These are phyloP conservation scores for Dorcus hopei DNA, from an alignment of 2,888 invertebrate genomes.

Conservation along the genomic window DNA sequence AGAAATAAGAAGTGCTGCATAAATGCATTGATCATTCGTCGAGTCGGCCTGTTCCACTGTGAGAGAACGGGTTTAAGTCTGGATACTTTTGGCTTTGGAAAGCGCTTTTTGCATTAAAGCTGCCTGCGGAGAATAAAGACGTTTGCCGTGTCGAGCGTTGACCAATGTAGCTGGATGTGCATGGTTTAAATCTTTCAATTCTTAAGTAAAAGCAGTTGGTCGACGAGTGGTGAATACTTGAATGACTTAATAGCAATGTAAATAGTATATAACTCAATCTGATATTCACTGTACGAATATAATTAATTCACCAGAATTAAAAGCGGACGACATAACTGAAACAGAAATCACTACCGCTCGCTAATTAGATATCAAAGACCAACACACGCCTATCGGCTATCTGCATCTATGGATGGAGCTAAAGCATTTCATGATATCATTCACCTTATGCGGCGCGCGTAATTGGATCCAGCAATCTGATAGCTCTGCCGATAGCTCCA, in stretches of 20 bases:
- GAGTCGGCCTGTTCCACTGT: slow-evolving; percentile 33
- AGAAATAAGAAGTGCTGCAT: slow-evolving; percentile 47
- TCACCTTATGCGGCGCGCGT: slow-evolving; percentile 50
- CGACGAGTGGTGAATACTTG: slow-evolving; percentile 27
- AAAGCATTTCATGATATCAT: slow-evolving; percentile 47
- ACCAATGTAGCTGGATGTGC: slow-evolving; percentile 40
- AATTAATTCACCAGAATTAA: background rate
- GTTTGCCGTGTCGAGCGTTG: slow-evolving; percentile 42
- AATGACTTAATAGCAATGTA: slow-evolving; percentile 20
- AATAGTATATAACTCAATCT: background rate
- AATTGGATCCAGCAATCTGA: slow-evolving; percentile 50
- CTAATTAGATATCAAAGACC: slow-evolving; percentile 46
- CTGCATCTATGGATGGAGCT: slow-evolving; percentile 37
- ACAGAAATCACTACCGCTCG: slow-evolving; percentile 19
- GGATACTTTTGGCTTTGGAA: slow-evolving; percentile 41
- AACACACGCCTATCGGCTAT: slow-evolving; percentile 43
- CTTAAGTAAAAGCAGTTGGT: slow-evolving; percentile 36
- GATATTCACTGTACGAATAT: background rate
- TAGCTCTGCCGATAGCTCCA: slow-evolving; percentile 44
- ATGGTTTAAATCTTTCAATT: slow-evolving; percentile 44
- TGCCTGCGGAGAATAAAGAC: slow-evolving; percentile 46
- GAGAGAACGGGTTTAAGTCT: slow-evolving; percentile 45
- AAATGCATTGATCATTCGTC: slow-evolving; percentile 46
- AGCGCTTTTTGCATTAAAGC: slow-evolving; percentile 43
- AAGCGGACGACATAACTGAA: background rate